Evolutionary conservation across 92 coral and sea anemone genomes (phyloP), one percentile per base, ranked within the genome.

Genomic region (Montipora capitata): DNA sequence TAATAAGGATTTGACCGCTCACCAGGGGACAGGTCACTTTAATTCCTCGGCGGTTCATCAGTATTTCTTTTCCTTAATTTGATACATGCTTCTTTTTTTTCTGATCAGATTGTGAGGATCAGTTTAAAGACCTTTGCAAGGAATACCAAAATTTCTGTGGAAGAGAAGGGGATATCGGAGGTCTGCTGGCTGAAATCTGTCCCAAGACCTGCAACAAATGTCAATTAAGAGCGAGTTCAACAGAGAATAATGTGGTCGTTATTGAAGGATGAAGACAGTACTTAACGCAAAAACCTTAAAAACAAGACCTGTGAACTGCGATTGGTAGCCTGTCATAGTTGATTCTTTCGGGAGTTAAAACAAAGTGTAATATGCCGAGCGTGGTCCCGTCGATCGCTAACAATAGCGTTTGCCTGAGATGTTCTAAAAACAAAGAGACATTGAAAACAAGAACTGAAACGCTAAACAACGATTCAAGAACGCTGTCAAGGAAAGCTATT

Each of bases 141-240:
- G 79, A 82, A 10, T 70, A 54, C 59, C n/a, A n/a, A 54, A 66
- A 12, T 15, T 69, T 7, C 56, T 82, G 86, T 20, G 42, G 39
- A 9, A 9, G 10, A 8, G 45, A 68, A 8, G 71, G 68, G 0
- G 87, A 71, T 17, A 2, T 71, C 2, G 87, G 70, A 4, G 20
- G 16, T 2, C 72, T 82, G 7, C 10, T 82, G 2, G 40, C 41
- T 40, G 87, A 82, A 3, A 41, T 82, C 38, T 82, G 87, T 61
- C 79, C 79, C 12, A 71, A 72, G 57, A 82, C 87, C 40, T 82
- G 87, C 58, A 42, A 63, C 11, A 40, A 13, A 7, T 82, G 87
- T 20, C 78, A 71, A 5, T 43, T 17, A 18, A 58, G 67, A 71
- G 70, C 87, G 42, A 70, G 72, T 39, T 71, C 57, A 16, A 70